A percentile compares a stretch with the other conserved stretches of the same genome.
Evolutionary conservation across 2,797 vertebrate species (phyloP).

Genomic region (Helarctos malayanus): DNA sequence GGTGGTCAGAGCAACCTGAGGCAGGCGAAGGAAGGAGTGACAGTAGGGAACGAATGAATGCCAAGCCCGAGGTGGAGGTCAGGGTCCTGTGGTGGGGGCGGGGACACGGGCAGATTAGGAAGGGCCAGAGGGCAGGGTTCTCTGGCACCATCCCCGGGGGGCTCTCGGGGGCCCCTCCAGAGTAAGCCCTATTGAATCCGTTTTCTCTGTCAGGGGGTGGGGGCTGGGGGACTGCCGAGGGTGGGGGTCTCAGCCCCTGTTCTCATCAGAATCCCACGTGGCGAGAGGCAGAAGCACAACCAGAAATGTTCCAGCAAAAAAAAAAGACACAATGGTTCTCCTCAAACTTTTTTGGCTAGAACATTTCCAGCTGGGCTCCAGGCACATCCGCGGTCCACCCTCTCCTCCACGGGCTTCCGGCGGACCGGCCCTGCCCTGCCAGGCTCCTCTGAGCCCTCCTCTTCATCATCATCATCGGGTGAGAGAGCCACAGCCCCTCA

Average conservation of each 20-base stretch:
- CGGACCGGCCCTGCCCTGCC: accelerated
- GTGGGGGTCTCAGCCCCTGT: not conserved
- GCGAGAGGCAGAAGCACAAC: slow-evolving; percentile 80
- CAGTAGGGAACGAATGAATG: not conserved
- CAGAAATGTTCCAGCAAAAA: slow-evolving; percentile 87
- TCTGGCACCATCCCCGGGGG: not conserved
- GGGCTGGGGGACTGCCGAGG: not conserved
- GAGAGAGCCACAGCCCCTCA: not conserved
- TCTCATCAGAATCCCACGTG: not conserved
- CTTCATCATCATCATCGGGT: accelerated
- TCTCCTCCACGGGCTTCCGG: not conserved
- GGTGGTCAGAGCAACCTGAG: not conserved
- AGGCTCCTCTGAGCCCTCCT: not conserved
- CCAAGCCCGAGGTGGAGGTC: accelerated
- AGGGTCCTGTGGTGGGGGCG: not conserved
- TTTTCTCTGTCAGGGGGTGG: not conserved
- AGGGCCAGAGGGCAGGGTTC: not conserved
- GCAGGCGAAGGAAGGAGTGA: not conserved
- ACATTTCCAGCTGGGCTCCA: slow-evolving; percentile 83
- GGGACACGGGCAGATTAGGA: not conserved
- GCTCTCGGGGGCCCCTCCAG: accelerated
- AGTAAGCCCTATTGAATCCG: not conserved
- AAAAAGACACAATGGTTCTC: slow-evolving; percentile 66
- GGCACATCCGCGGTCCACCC: not conserved
- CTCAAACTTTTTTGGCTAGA: slow-evolving; percentile 82